These are phyloP conservation scores for Drosophila tristis DNA, from an alignment of 1,140 invertebrate genomes.

Conservation along the genomic window DNA sequence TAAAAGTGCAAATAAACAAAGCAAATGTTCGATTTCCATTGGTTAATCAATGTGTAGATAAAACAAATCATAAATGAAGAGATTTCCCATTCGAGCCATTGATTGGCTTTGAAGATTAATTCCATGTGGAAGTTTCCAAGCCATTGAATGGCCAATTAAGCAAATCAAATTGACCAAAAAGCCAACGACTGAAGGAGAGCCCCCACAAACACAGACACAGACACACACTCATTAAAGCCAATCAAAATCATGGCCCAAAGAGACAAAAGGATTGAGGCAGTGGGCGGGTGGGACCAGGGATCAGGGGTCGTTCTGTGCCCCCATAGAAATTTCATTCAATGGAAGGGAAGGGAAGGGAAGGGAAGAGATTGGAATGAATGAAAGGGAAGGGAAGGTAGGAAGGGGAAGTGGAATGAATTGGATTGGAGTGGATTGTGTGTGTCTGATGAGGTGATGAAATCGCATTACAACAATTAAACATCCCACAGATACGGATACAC, in stretches of 20 bases:
- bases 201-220: background rate
- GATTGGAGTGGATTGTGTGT: background rate
- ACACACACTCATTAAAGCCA: slow-evolving; percentile 30
- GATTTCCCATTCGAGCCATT: background rate
- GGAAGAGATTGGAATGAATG: too few relatives aligned
- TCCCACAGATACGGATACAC: slow-evolving; percentile 15
- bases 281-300: background rate
- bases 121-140: slow-evolving; percentile 7
- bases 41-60: slow-evolving; percentile 1
- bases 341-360: background rate
- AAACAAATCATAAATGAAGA: slow-evolving; percentile 1
- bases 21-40: background rate
- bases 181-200: background rate
- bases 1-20: too few relatives aligned
- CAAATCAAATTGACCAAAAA: slow-evolving; percentile 49
- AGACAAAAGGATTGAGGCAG: slow-evolving; percentile 16
- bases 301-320: too few relatives aligned
- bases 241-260: slow-evolving; percentile 31
- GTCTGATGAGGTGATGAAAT: slow-evolving; percentile 57
- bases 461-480: slow-evolving; percentile 72
- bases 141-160: slow-evolving; percentile 41
- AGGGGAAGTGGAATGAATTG: background rate
- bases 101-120: slow-evolving; percentile 1
- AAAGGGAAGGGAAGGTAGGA: background rate
- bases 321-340: too few relatives aligned